Evolutionary conservation across 2,888 invertebrate genomes (phyloP), one percentile per base, ranked within the genome.

Genomic region (Melanchra persicariae): DNA sequence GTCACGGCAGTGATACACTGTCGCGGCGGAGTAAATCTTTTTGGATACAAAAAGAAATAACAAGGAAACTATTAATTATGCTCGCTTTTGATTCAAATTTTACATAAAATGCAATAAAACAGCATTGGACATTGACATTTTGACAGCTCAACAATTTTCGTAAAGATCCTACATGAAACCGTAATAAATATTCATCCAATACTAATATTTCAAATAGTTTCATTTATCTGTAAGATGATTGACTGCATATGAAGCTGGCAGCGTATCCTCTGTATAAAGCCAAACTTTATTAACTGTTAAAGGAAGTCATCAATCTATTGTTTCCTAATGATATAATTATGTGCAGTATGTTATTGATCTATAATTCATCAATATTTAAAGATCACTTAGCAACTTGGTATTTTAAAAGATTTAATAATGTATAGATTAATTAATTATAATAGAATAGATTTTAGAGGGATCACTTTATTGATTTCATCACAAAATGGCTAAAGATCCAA

Each of bases 1-100:
- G 97, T 97, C 96, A 97, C 97, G 97, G 97, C 97, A 97, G 94
- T 94, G 93, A 71, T 54, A 40, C 63, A 81, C 63, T 81, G 77
- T 81, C 57, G 0, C 45, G 86, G 84, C 26, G 81, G 83, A 82
- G 74, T n/a, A 12, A 7, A 12, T 15, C 30, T 74, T 73, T 66
- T 40, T 19, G 17, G 19, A 19, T 19, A 7, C 15, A 2, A 52
- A 15, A 7, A 17, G 26, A 5, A 49, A 22, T 8, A 37, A 37
- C 9, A n/a, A n/a, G n/a, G n/a, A n/a, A n/a, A n/a, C n/a, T n/a
- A n/a, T n/a, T 47, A 26, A n/a, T 34, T 30, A 15, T 24, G 3
- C 12, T 8, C 15, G 19, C 7, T 12, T 10, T 6, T 1, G 2
- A 10, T 40, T 22, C 19, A 8, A 26, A 22, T 22, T n/a, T 3